Evolutionary conservation across 1,140 invertebrate species (phyloP), one percentile per base, ranked within the genome.

Genomic region (Arion vulgaris): DNA sequence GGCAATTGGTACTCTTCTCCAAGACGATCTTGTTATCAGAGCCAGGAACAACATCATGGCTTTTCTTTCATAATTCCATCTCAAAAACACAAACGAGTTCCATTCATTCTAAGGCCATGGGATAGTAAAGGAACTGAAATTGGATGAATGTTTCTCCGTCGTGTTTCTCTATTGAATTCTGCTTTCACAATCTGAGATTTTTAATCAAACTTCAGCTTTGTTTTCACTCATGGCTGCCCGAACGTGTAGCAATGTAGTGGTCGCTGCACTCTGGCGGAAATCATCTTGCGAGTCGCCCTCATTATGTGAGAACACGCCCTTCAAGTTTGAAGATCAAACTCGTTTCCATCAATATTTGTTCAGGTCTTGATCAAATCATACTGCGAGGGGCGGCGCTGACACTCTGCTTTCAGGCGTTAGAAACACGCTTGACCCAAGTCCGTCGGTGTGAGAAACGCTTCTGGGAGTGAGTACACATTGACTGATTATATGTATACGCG

Each of bases 301-400:
- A 66, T 66, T 66, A 66, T 66, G 62, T 32, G n/a, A 66, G 62
- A 32, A 66, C 62, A 66, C 62, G 62, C 62, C 62, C 62, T 66
- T 17, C 62, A 11, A 66, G 62, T 32, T 66, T 66, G 62, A 66
- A 66, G 62, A 66, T 66, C 62, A 66, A 66, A 66, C 62, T 66
- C 62, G 62, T 28, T 32, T 66, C 28, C 62, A 66, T 66, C 62
- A 66, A 66, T 66, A 66, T 66, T 66, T 66, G 62, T 17, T 32
- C 62, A 66, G 17, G n/a, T 32, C 62, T 66, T 23, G 62, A 28
- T 32, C n/a, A 5, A 34, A n/a, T 66, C 62, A 32, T 28, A 23
- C 7, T 17, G 17, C 2, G 0, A 32, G 28, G 62, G 62, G 62
- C 62, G 62, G 62, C 28, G 62, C 62, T 66, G 11, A 9, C 28